Conservation (phyloP, 37 sponge, comb jelly and placozoan genomes). For the Spongilla lacustris region DNA sequence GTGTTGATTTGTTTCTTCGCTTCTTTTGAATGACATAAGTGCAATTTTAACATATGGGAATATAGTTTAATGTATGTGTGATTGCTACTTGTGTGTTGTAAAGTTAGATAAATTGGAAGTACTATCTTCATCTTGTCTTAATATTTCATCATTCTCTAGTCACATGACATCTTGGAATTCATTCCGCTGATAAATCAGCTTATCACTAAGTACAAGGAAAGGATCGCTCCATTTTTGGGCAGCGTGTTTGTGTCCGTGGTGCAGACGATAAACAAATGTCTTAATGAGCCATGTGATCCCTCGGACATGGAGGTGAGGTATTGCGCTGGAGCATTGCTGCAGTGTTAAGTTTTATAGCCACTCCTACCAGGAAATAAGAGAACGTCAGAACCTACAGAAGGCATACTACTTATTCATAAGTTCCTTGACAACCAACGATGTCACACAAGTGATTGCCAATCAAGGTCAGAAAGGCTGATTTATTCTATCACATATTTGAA, state of each 20-base stretch:
- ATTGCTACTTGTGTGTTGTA: too few relatives aligned
- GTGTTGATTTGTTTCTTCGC: too few relatives aligned
- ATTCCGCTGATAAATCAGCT: conserved; percentile 90
- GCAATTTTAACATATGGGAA: too few relatives aligned
- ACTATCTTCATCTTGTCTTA: not conserved
- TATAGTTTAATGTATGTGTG: too few relatives aligned
- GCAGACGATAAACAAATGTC: conserved; percentile 43
- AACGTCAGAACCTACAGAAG: conserved; percentile 64
- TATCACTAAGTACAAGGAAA: conserved; percentile 76
- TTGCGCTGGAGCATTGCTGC: not conserved
- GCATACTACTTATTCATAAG: conserved; percentile 76
- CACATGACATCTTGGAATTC: conserved; percentile 84
- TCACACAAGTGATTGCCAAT: conserved; percentile 59
- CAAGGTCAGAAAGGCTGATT: too few relatives aligned
- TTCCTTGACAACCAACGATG: conserved; percentile 63
- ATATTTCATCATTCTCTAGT: conserved; percentile 35
- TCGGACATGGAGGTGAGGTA: conserved; percentile 64
- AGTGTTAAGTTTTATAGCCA: not conserved
- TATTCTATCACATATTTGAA: not conserved
- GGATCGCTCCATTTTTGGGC: conserved; percentile 61
- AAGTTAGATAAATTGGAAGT: too few relatives aligned
- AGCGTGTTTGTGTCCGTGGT: conserved; percentile 83
- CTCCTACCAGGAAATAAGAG: conserved; percentile 53
- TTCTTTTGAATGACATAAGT: too few relatives aligned
- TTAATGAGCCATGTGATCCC: conserved; percentile 62